Conservation (phyloP, 2,888 invertebrate genomes). For the Netelia virgata region DNA sequence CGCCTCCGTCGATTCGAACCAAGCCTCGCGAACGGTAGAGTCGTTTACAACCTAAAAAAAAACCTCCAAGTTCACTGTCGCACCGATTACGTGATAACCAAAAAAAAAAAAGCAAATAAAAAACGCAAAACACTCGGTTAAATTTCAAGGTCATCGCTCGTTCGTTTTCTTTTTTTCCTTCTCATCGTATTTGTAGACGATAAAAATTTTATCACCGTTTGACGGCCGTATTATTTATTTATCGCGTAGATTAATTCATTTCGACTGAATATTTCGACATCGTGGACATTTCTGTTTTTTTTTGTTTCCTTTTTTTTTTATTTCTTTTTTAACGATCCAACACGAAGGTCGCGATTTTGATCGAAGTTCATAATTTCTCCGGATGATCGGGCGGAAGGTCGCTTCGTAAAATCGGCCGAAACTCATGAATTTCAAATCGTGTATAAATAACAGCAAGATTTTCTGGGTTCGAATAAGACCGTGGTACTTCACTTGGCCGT, state of each 20-base stretch:
- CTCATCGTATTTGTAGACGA: not conserved
- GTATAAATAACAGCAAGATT: slow-evolving; percentile 2
- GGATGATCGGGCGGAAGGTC: not conserved
- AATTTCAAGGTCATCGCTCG: slow-evolving; percentile 14
- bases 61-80: slow-evolving; percentile 32
- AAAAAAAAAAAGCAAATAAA: not conserved
- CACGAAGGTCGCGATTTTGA: too few species aligned
- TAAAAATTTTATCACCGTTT: not conserved
- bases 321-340: not conserved
- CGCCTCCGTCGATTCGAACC: not conserved
- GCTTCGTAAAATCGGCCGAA: not conserved
- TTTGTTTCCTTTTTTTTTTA: not conserved
- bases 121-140: not conserved
- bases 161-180: not conserved
- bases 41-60: not conserved
- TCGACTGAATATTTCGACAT: too few species aligned
- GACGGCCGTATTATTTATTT: not conserved
- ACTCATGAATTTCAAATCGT: not conserved
- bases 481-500: slow-evolving; percentile 20
- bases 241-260: not conserved
- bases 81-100: slow-evolving; percentile 7
- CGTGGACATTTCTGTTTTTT: not conserved
- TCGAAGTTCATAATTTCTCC: not conserved
- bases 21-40: not conserved
- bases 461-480: slow-evolving; percentile 1